Evolutionary conservation across 2,888 invertebrate genomes (phyloP).

Genomic region (Elmis aenea): DNA sequence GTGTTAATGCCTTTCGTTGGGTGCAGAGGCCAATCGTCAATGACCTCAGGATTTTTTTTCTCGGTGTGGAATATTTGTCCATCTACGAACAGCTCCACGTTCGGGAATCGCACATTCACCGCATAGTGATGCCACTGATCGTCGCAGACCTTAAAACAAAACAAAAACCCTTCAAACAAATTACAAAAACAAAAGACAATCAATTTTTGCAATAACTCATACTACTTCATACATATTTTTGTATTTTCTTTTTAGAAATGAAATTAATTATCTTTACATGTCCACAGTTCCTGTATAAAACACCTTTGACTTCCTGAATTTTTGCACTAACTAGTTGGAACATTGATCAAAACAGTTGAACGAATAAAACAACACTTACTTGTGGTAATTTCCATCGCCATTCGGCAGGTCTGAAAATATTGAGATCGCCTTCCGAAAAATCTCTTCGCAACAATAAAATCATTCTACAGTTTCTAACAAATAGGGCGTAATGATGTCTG

Average conservation of each 20-base stretch:
- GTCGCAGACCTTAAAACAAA: constrained; percentile 72
- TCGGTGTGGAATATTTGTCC: constrained; percentile 63
- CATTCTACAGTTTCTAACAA: constrained; percentile 94
- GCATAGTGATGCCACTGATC: constrained; percentile 99
- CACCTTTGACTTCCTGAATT: too few relatives aligned
- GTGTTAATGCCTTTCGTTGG: constrained; percentile 92
- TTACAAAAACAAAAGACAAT: constrained; percentile 1
- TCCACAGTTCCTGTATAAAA: too few relatives aligned
- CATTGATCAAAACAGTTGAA: too few relatives aligned
- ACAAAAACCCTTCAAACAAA: not conserved
- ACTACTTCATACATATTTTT: not conserved
- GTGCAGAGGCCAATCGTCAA: constrained; percentile 99
- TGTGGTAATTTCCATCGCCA: constrained; percentile 97
- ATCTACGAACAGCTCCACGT: constrained; percentile 83
- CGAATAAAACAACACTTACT: constrained; percentile 46
- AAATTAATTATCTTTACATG: not conserved
- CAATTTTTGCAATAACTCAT: not conserved
- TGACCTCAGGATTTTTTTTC: constrained; percentile 89
- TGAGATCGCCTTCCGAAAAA: constrained; percentile 86
- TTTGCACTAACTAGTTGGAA: too few relatives aligned
- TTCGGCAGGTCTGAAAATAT: constrained; percentile 95
- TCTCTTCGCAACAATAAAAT: constrained; percentile 86
- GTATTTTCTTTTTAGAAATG: not conserved
- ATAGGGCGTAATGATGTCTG: constrained; percentile 96
- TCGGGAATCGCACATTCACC: constrained; percentile 87